A percentile compares a stretch with the other conserved stretches of the same genome.
These are phyloP conservation scores for Pseudomyrmex sp. DNA, from an alignment of 1,140 invertebrate genomes.

Conservation along the genomic window DNA sequence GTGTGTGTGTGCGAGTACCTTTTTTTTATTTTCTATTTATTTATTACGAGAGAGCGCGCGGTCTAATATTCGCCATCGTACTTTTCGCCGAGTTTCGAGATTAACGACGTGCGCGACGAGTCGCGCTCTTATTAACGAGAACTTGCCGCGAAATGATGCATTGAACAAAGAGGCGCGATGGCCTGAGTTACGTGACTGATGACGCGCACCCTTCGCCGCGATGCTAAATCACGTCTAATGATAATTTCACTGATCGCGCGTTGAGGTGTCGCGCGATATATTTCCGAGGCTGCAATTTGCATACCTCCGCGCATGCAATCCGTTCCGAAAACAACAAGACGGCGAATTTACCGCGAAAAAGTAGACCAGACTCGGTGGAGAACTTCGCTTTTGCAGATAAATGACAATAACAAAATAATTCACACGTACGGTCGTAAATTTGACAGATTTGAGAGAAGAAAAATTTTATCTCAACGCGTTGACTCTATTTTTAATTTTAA, in stretches of 20 bases:
- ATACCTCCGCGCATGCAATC: constrained; percentile 14
- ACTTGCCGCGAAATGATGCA: constrained; percentile 17
- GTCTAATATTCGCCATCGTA: not conserved
- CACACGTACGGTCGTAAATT: too few relatives aligned
- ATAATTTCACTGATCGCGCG: constrained; percentile 40
- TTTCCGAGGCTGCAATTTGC: constrained; percentile 9
- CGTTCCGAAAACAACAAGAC: not conserved
- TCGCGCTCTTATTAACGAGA: not conserved
- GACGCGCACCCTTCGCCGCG: constrained; percentile 26
- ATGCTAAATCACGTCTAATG: constrained; percentile 39
- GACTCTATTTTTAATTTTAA: too few relatives aligned
- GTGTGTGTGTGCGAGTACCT: not conserved
- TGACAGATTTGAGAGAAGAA: too few relatives aligned
- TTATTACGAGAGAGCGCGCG: not conserved
- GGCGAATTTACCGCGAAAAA: not conserved
- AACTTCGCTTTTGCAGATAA: not conserved
- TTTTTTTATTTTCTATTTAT: not conserved
- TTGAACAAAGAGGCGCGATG: constrained; percentile 30
- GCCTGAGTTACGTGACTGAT: constrained; percentile 39
- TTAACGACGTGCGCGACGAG: not conserved
- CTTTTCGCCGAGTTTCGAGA: not conserved
- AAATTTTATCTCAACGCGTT: too few relatives aligned
- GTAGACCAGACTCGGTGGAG: not conserved
- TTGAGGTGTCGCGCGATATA: constrained; percentile 4
- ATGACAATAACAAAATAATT: constrained; percentile 10